These are phyloP conservation scores for Apocheima hispidaria DNA, from an alignment of 2,888 invertebrate species.

Conservation along the genomic window DNA sequence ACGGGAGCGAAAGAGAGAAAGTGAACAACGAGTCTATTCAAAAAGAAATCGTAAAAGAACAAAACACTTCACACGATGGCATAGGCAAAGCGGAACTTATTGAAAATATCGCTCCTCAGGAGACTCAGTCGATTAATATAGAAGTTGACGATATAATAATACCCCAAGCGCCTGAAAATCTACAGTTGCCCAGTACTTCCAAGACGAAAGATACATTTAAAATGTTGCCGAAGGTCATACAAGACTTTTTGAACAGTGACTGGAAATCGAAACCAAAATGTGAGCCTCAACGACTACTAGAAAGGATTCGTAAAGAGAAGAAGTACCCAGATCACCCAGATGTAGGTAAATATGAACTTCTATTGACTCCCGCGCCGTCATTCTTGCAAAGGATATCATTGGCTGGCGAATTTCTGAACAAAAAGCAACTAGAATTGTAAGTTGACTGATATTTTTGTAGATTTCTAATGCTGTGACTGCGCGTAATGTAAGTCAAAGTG, in stretches of 20 bases:
- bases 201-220: slow-evolving; percentile 71
- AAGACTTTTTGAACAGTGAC: slow-evolving; percentile 84
- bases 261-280: slow-evolving; percentile 85
- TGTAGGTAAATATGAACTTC: slow-evolving; percentile 87
- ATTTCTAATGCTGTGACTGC: slow-evolving; percentile 3
- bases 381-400: slow-evolving; percentile 92
- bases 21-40: slow-evolving; percentile 66
- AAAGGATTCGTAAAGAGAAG: slow-evolving; percentile 89
- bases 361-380: slow-evolving; percentile 93
- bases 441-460: slow-evolving; percentile 17
- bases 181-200: slow-evolving; percentile 68
- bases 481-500: slow-evolving; percentile 3
- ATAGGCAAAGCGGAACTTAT: slow-evolving; percentile 50
- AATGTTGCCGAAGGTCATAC: slow-evolving; percentile 85
- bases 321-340: slow-evolving; percentile 86
- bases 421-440: slow-evolving; percentile 73
- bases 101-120: slow-evolving; percentile 29
- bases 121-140: slow-evolving; percentile 47
- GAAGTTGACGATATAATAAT: slow-evolving; percentile 78
- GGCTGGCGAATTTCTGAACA: slow-evolving; percentile 90
- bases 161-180: slow-evolving; percentile 55
- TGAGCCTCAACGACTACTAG: slow-evolving; percentile 90
- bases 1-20: slow-evolving; percentile 77
- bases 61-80: slow-evolving; percentile 66
- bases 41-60: slow-evolving; percentile 70